Evolutionary conservation across 2,888 invertebrate species (phyloP).

Genomic region (Synanthedon tipuliformis): DNA sequence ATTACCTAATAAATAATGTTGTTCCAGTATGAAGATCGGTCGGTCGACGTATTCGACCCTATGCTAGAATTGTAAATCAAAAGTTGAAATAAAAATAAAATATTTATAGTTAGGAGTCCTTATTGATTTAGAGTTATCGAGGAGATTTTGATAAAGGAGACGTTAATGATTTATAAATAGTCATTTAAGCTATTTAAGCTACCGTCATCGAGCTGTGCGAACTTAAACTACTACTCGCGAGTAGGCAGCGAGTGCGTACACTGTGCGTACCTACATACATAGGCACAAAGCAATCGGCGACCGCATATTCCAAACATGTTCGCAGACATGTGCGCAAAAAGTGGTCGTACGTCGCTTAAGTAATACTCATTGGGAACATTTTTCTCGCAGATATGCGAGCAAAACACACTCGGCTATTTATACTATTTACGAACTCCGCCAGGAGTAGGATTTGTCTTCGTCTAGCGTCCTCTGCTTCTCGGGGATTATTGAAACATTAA

Average conservation of each 20-base stretch:
- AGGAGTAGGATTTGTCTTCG: no score
- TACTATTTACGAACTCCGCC: not conserved
- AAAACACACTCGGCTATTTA: not conserved
- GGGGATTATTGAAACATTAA: no score
- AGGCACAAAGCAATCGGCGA: not conserved
- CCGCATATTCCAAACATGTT: not conserved
- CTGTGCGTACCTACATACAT: not conserved
- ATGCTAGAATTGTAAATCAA: not conserved
- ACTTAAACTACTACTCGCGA: no score
- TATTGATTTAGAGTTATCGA: conserved; percentile 50
- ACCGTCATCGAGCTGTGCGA: not conserved
- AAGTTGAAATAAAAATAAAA: conserved; percentile 1
- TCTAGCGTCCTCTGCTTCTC: no score
- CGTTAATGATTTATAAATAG: not conserved
- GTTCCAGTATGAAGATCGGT: not conserved
- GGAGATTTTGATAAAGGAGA: conserved; percentile 15
- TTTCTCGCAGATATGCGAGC: not conserved
- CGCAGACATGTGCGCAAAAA: not conserved
- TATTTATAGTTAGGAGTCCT: conserved; percentile 19
- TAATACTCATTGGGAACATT: not conserved
- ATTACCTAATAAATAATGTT: not conserved
- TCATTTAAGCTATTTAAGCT: not conserved
- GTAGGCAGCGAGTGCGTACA: no score
- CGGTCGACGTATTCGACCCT: not conserved
- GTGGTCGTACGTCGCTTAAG: not conserved